phyloP scores from a whole-genome alignment of 2,797 vertebrate species.

The Monodelphis domestica region DNA sequence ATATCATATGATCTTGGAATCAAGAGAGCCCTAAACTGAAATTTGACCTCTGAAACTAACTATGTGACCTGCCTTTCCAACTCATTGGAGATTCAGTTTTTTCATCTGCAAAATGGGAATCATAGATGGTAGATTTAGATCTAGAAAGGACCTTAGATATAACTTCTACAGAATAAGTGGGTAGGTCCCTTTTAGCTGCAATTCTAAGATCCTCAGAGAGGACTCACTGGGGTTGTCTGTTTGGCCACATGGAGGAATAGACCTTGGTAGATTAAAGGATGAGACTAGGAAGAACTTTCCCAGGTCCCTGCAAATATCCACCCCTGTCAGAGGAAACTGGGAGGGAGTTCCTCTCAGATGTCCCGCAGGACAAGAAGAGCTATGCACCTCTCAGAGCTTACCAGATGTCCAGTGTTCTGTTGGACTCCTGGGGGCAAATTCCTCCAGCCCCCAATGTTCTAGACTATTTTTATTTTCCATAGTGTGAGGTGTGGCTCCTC shows the following conservation, averaged over 20 bases:
- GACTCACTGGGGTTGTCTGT: not conserved
- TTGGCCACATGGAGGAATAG: not conserved
- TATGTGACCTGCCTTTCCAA: not conserved
- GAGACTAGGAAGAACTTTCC: not conserved
- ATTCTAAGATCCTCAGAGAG: not conserved
- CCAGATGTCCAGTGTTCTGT: not conserved
- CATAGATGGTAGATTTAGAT: not conserved
- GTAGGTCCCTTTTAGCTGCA: not conserved
- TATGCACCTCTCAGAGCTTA: not conserved
- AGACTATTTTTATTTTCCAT: not conserved
- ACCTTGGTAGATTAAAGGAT: not conserved
- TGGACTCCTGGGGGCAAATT: not conserved
- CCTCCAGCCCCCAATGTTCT: not conserved
- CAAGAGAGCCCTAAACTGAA: not conserved
- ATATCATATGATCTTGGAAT: not conserved
- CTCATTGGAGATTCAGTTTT: not conserved
- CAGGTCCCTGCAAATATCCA: not conserved
- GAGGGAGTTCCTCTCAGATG: not conserved
- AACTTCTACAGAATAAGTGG: not conserved
- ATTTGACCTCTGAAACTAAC: not conserved
- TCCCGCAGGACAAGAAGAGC: not conserved
- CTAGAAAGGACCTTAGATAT: not conserved
- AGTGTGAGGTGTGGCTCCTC: not conserved
- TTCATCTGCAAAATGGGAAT: not conserved
- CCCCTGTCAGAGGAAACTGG: not conserved